Evolutionary conservation across 1,140 invertebrate genomes (phyloP).

Genomic region (Drosophila littoralis): DNA sequence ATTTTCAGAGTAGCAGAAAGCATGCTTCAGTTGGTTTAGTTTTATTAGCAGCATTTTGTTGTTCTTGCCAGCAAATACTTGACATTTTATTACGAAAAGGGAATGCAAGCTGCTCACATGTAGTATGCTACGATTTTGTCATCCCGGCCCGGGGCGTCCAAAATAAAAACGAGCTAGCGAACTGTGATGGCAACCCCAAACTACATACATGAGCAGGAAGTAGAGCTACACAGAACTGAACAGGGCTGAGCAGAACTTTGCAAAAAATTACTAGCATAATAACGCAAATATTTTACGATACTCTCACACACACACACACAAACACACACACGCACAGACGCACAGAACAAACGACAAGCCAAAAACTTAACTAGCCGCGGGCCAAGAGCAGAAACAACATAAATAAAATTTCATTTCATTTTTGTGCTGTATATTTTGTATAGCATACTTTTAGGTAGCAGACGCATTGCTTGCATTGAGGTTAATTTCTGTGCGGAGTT

Average conservation of each 20-base stretch:
- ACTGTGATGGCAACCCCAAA: conserved; percentile 49
- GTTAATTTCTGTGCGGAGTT: conserved; percentile 66
- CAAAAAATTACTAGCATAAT: conserved; percentile 80
- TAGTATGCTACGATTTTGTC: conserved; percentile 69
- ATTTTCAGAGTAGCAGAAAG: conserved; percentile 43
- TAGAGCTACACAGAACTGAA: conserved; percentile 5
- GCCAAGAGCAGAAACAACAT: conserved; percentile 70
- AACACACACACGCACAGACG: conserved; percentile 10
- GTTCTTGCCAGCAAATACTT: conserved; percentile 53
- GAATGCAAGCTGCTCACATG: conserved; percentile 34
- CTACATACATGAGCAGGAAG: conserved; percentile 8
- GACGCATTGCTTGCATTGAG: conserved; percentile 76
- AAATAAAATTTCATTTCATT: conserved; percentile 78
- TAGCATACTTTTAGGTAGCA: conserved; percentile 53
- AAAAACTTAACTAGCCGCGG: conserved; percentile 78
- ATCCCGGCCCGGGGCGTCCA: conserved; percentile 53
- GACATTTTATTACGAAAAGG: conserved; percentile 69
- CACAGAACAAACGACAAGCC: conserved; percentile 56
- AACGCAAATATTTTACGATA: conserved; percentile 82
- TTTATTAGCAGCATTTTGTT: conserved; percentile 56
- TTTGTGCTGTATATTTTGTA: conserved; percentile 42
- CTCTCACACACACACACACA: conserved; percentile 25
- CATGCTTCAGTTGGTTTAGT: conserved; percentile 57
- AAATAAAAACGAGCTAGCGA: conserved; percentile 79
- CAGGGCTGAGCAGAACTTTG: conserved; percentile 18